These are phyloP conservation scores for Aythya baeri DNA, from an alignment of 2,113 vertebrate species.

Conservation along the genomic window DNA sequence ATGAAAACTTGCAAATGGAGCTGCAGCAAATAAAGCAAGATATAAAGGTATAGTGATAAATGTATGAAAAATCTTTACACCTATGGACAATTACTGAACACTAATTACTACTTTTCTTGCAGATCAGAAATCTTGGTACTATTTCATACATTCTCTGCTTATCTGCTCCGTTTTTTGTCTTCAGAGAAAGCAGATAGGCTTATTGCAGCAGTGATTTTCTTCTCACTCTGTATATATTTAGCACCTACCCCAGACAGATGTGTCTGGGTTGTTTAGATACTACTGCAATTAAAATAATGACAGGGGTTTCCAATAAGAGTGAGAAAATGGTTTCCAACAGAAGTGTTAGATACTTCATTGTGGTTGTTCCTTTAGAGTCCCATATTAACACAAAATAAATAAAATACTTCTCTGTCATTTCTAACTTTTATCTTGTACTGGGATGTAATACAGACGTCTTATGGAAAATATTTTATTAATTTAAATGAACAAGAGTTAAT, in stretches of 20 bases:
- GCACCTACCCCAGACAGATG: background rate
- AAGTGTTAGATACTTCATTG: background rate
- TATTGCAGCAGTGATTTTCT: background rate
- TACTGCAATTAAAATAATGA: background rate
- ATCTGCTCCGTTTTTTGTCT: background rate
- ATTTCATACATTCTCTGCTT: background rate
- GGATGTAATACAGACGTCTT: background rate
- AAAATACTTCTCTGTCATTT: background rate
- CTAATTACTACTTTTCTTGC: background rate
- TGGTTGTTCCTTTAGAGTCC: background rate
- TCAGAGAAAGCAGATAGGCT: background rate
- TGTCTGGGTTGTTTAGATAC: background rate
- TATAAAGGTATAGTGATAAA: conserved; percentile 61
- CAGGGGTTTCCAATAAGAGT: background rate
- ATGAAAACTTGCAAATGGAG: conserved; percentile 71
- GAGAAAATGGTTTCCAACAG: background rate
- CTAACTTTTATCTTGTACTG: background rate
- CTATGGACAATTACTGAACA: background rate
- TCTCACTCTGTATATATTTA: background rate
- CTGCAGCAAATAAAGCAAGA: conserved; percentile 71
- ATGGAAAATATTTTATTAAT: background rate
- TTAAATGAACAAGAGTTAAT: background rate
- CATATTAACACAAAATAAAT: background rate
- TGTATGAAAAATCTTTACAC: background rate
- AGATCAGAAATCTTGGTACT: background rate